phyloP scores from a whole-genome alignment of 2,113 vertebrate genomes.

The Grammomys dolichurus region DNA sequence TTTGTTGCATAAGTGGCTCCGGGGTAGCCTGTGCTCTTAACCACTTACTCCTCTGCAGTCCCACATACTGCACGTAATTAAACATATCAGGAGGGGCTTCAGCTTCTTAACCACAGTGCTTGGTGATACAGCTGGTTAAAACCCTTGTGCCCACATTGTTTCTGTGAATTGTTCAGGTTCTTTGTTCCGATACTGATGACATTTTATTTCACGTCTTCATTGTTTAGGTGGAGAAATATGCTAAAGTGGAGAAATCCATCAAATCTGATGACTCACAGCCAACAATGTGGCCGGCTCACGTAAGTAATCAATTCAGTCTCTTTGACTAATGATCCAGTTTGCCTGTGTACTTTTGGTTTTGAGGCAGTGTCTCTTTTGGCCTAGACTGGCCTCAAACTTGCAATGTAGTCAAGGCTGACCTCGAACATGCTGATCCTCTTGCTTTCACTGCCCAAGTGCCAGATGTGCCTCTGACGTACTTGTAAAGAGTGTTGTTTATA shows the following conservation, averaged over 20 bases:
- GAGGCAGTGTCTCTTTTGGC: neutral
- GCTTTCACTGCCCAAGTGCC: neutral
- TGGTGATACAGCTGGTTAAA: neutral
- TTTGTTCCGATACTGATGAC: neutral
- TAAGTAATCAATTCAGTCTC: slow-evolving; percentile 85
- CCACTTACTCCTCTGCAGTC: no score
- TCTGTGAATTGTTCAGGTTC: neutral
- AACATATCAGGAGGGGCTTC: neutral
- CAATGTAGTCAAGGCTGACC: neutral
- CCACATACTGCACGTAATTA: neutral
- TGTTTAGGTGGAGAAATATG: slow-evolving; percentile 97
- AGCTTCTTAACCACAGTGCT: neutral
- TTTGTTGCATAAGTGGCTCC: neutral
- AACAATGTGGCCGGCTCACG: slow-evolving; percentile 97
- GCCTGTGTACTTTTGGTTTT: neutral
- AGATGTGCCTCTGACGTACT: neutral
- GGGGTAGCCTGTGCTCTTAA: neutral
- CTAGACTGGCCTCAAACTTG: neutral
- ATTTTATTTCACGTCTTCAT: slow-evolving; percentile 53
- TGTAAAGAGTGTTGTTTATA: neutral
- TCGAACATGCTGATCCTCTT: neutral
- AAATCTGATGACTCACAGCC: slow-evolving; percentile 95
- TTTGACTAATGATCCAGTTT: slow-evolving; percentile 58
- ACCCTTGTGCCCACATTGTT: neutral
- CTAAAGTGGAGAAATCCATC: slow-evolving; percentile 96